Evolutionary conservation across 2,797 vertebrate species (phyloP), one percentile per base, ranked within the genome.

Genomic region (Lutjanus campechanus): DNA sequence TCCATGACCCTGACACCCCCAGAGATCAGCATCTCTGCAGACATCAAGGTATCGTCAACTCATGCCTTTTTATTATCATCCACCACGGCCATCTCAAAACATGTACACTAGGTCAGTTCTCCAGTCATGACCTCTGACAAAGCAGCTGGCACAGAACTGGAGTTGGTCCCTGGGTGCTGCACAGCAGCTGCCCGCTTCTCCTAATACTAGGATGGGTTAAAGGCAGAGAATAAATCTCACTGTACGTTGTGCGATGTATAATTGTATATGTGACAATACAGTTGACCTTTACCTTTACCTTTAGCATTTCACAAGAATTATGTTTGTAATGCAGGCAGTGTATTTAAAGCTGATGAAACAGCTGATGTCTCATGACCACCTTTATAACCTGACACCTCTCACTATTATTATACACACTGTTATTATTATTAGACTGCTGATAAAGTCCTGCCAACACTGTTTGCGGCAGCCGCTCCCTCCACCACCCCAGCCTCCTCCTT

Each of bases 1-100:
- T 91, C 96, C 79, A 97, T 99, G 96, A 97, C 94, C 16, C 94
- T 99, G 76, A 93, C 97, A 20, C 97, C 98, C 0, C 91, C 96
- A 0, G 96, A 98, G 92, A 97, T 99, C 60, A 96, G 96, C 60
- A 91, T 96, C 3, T 92, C 89, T 17, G 95, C 93, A 7, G 95
- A 96, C 85, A 96, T 96, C 79, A 94, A 96, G 87, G 97, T 98
- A 92, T 4, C 51, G 4, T 8, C 5, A 73, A 43, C 53, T 75
- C 62, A 11, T 53, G 54, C 11, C 41, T 29, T 51, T 7, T 59
- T 58, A 40, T 44, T 74, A 51, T 61, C 72, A 17, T 10, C 50
- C 12, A 2, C 82, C 46, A 73, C 40, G 20, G 15, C 25, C 11
- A 13, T 46, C 29, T 36, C 4, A 36, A 36, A 36, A 36, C 29